A percentile compares a stretch with the other conserved stretches of the same genome.
Conservation (phyloP, 2,888 invertebrate species). For the Lamellibrachia columna region DNA sequence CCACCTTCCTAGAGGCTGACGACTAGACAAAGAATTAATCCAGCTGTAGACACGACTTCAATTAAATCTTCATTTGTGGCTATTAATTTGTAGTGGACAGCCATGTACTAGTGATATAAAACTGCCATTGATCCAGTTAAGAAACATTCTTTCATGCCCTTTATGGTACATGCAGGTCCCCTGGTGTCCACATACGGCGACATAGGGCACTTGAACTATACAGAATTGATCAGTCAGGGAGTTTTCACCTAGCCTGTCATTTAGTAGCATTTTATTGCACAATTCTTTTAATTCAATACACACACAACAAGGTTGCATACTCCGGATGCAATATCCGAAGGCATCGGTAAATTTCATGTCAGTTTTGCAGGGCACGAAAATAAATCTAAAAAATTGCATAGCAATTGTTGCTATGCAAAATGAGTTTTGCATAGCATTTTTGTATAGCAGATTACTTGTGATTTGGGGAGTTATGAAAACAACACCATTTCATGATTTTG, state of each 20-base stretch:
- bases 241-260: background rate
- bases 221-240: background rate
- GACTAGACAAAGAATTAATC: background rate
- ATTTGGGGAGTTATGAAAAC: too few relatives aligned
- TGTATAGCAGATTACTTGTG: too few relatives aligned
- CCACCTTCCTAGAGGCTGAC: background rate
- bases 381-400: too few relatives aligned
- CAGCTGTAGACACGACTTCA: background rate
- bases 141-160: background rate
- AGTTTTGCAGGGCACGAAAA: background rate
- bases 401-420: too few relatives aligned
- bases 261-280: conserved; percentile 12
- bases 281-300: background rate
- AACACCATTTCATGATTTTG: too few relatives aligned
- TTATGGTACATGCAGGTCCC: background rate
- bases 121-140: background rate
- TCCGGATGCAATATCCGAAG: background rate
- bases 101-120: background rate
- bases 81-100: background rate
- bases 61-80: background rate
- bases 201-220: background rate
- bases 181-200: background rate
- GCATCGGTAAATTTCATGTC: background rate
- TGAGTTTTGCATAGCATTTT: too few relatives aligned
- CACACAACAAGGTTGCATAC: background rate